phyloP scores from a whole-genome alignment of 1,140 invertebrate species.

The Pogonus chalceus region DNA sequence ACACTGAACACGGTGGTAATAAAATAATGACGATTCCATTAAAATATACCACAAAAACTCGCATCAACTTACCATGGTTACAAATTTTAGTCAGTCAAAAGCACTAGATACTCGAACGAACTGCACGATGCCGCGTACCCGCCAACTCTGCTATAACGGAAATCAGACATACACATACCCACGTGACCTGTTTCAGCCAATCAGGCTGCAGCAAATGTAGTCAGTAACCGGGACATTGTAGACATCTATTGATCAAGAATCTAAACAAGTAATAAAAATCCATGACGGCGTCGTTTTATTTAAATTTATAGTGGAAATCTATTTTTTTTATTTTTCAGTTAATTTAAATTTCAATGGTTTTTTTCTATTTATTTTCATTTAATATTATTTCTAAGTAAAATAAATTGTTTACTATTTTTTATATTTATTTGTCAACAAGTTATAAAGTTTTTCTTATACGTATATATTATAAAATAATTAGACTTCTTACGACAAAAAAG shows the following conservation, averaged over 20 bases:
- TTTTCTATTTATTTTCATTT: too few relatives aligned
- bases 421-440: too few relatives aligned
- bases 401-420: too few relatives aligned
- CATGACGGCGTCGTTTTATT: slow-evolving; percentile 19
- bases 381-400: too few relatives aligned
- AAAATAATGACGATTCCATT: slow-evolving; percentile 26
- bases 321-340: too few relatives aligned
- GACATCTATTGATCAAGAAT: neutral
- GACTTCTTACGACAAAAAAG: too few relatives aligned
- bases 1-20: slow-evolving; percentile 18
- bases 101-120: slow-evolving; percentile 27
- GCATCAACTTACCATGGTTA: slow-evolving; percentile 42
- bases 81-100: slow-evolving; percentile 19
- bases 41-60: slow-evolving; percentile 34
- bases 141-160: slow-evolving; percentile 18
- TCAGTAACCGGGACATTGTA: neutral
- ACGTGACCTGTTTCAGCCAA: slow-evolving; percentile 26
- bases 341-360: too few relatives aligned
- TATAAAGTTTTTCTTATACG: too few relatives aligned
- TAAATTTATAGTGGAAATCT: too few relatives aligned
- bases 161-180: slow-evolving; percentile 9
- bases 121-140: slow-evolving; percentile 26
- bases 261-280: neutral
- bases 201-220: neutral
- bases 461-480: too few relatives aligned